These are phyloP conservation scores for Mastomys coucha DNA, from an alignment of 2,113 vertebrate genomes.

Conservation along the genomic window DNA sequence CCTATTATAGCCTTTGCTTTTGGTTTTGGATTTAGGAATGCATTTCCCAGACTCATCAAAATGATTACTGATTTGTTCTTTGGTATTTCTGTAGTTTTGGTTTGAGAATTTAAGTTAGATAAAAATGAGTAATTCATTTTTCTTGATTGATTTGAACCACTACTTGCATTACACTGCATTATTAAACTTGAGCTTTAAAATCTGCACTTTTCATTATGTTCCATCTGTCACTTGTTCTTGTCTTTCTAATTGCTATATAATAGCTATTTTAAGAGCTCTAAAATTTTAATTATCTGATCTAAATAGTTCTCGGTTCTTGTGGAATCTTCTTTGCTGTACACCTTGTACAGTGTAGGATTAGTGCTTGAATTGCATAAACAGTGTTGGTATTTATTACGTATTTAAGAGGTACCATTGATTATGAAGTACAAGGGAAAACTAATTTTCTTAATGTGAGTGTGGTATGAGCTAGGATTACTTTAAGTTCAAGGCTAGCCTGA, in stretches of 20 bases:
- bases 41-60: constrained; percentile 47
- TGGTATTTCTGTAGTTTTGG: not conserved
- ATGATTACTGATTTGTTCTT: not conserved
- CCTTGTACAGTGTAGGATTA: constrained; percentile 47
- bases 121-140: constrained; percentile 30
- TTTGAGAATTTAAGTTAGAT: constrained; percentile 55
- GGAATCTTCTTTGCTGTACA: not conserved
- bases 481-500: not conserved
- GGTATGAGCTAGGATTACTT: not conserved
- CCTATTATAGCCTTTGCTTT: not conserved
- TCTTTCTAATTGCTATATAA: not conserved
- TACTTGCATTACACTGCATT: not conserved
- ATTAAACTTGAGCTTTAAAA: constrained; percentile 20
- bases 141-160: constrained; percentile 9
- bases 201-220: constrained; percentile 33
- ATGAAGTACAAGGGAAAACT: constrained; percentile 24
- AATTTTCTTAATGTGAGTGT: not conserved
- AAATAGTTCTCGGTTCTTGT: not conserved
- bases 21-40: constrained; percentile 20
- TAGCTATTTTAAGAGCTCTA: constrained; percentile 17
- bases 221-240: not conserved
- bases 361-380: not conserved
- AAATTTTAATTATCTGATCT: not conserved
- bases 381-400: constrained; percentile 36
- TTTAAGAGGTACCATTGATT: constrained; percentile 47